These are phyloP conservation scores for Chelon labrosus DNA, from an alignment of 2,797 vertebrate species.

Conservation along the genomic window DNA sequence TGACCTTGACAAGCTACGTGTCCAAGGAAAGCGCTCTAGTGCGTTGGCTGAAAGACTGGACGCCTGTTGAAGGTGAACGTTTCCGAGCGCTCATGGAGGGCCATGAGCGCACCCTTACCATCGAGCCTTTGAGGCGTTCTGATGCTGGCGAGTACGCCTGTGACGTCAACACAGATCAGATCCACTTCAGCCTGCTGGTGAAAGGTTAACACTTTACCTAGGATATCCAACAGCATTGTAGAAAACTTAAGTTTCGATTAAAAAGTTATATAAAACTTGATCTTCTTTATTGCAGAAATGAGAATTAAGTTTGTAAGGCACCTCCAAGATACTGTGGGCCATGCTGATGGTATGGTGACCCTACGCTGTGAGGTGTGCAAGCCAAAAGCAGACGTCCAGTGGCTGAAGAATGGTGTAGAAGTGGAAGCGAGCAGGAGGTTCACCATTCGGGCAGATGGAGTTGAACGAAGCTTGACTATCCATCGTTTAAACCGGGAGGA, in stretches of 20 bases:
- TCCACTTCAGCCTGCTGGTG: slow-evolving; percentile 87
- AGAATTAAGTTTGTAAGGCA: slow-evolving; percentile 86
- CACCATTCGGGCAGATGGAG: slow-evolving; percentile 82
- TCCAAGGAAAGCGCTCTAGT: slow-evolving; percentile 81
- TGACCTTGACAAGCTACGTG: slow-evolving; percentile 84
- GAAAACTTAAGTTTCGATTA: not conserved
- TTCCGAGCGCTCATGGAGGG: slow-evolving; percentile 83
- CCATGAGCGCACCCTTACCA: slow-evolving; percentile 83
- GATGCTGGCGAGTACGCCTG: slow-evolving; percentile 91
- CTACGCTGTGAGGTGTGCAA: slow-evolving; percentile 84
- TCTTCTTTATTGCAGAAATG: slow-evolving; percentile 81
- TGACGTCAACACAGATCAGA: slow-evolving; percentile 86
- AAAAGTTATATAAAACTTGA: not conserved
- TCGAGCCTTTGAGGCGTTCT: slow-evolving; percentile 82
- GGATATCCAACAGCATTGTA: not conserved
- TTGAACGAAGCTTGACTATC: slow-evolving; percentile 84
- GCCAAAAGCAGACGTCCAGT: slow-evolving; percentile 86
- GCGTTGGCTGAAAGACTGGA: slow-evolving; percentile 89
- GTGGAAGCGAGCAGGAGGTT: slow-evolving; percentile 79
- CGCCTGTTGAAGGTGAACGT: slow-evolving; percentile 81
- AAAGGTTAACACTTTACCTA: slow-evolving; percentile 82
- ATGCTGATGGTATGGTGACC: slow-evolving; percentile 86
- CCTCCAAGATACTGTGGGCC: slow-evolving; percentile 83
- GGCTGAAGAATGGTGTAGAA: slow-evolving; percentile 84
- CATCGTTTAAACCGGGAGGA: slow-evolving; percentile 83